These are phyloP conservation scores for Deilephila elpenor DNA, from an alignment of 2,888 invertebrate genomes.

Conservation along the genomic window DNA sequence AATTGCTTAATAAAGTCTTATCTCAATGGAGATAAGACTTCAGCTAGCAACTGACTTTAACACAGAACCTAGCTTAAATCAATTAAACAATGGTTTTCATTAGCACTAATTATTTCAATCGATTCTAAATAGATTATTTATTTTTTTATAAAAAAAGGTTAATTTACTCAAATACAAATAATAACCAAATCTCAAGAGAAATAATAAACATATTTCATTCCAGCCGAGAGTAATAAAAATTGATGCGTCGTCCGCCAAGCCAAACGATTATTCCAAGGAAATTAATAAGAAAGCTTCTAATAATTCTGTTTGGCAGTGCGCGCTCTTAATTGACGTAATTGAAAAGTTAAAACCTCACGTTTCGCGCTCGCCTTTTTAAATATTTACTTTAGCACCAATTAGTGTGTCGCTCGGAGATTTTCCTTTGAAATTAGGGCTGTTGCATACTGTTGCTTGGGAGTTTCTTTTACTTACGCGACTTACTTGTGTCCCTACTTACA, in stretches of 20 bases:
- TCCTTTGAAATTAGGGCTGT: constrained; percentile 54
- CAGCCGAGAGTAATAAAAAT: not conserved
- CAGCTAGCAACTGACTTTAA: too few species aligned
- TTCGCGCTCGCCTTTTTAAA: constrained; percentile 75
- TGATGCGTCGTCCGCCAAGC: not conserved
- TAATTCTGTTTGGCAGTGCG: constrained; percentile 53
- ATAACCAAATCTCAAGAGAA: not conserved
- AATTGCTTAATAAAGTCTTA: too few species aligned
- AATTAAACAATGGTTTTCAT: too few species aligned
- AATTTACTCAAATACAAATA: not conserved
- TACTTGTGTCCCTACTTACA: not conserved
- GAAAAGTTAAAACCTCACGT: constrained; percentile 77
- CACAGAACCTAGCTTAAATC: too few species aligned
- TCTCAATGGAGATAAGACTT: too few species aligned
- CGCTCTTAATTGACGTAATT: constrained; percentile 77
- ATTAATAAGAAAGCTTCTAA: constrained; percentile 25
- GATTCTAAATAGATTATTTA: too few species aligned
- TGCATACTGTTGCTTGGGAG: constrained; percentile 20
- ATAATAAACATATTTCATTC: not conserved
- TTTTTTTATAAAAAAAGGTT: too few species aligned
- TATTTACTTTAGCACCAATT: constrained; percentile 81
- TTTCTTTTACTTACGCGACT: not conserved
- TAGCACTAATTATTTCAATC: too few species aligned
- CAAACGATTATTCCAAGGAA: constrained; percentile 29
- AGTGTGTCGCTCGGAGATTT: constrained; percentile 67